A percentile compares a stretch with the other conserved stretches of the same genome.
These are phyloP conservation scores for Agriopis marginaria DNA, from an alignment of 2,888 invertebrate genomes.

Conservation along the genomic window DNA sequence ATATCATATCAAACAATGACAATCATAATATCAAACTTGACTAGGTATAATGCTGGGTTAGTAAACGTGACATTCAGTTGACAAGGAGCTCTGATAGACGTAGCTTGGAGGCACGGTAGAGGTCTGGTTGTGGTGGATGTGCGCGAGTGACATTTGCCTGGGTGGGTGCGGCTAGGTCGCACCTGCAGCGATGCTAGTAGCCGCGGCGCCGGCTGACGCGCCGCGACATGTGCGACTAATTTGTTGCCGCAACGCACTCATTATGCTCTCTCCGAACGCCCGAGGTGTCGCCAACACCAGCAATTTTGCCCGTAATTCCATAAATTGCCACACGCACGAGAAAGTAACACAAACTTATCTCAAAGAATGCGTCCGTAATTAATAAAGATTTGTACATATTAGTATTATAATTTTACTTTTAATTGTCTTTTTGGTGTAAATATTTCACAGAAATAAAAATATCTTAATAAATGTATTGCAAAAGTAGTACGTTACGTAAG, in stretches of 20 bases:
- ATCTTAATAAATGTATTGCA: not conserved
- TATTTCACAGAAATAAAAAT: not conserved
- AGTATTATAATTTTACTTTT: not conserved
- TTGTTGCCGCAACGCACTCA: slow-evolving; percentile 76
- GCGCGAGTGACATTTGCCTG: slow-evolving; percentile 71
- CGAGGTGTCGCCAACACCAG: slow-evolving; percentile 77
- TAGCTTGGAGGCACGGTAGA: slow-evolving; percentile 3
- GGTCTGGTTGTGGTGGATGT: slow-evolving; percentile 46
- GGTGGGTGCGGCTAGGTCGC: slow-evolving; percentile 35
- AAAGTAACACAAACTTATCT: slow-evolving; percentile 60
- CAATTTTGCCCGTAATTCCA: slow-evolving; percentile 78
- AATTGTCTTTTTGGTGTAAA: not conserved
- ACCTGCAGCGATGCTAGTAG: slow-evolving; percentile 58
- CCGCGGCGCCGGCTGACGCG: slow-evolving; percentile 81
- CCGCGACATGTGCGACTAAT: slow-evolving; percentile 84
- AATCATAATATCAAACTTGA: slow-evolving; percentile 51
- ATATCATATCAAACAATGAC: slow-evolving; percentile 52
- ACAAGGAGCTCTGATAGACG: slow-evolving; percentile 31
- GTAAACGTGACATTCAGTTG: slow-evolving; percentile 43
- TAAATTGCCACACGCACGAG: slow-evolving; percentile 77
- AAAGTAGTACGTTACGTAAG: no score
- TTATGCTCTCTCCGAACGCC: slow-evolving; percentile 75
- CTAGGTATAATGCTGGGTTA: slow-evolving; percentile 37
- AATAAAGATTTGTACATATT: not conserved
- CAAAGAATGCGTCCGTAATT: slow-evolving; percentile 47